Evolutionary conservation across 2,797 vertebrate genomes (phyloP).

Genomic region (Myotis myotis): DNA sequence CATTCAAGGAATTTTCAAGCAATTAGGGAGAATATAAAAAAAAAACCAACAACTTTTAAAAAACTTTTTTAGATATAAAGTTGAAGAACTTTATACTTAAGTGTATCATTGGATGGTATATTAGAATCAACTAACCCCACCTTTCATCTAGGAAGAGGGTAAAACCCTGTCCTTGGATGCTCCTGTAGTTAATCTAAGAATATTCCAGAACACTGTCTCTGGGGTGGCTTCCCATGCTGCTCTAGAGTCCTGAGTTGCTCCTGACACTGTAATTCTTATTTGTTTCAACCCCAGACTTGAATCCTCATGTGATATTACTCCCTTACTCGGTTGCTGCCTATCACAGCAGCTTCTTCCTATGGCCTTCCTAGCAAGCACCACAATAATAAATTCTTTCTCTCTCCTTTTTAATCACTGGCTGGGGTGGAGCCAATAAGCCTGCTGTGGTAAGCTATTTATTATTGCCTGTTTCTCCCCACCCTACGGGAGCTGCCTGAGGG

Average conservation of each 20-base stretch:
- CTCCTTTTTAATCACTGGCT: neutral
- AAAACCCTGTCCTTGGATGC: neutral
- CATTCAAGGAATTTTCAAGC: neutral
- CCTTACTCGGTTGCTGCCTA: neutral
- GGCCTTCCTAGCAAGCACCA: neutral
- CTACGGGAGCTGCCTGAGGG: too few relatives aligned
- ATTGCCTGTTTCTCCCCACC: too few relatives aligned
- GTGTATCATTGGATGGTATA: neutral
- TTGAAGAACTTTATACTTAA: neutral
- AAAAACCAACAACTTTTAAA: neutral
- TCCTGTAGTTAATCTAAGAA: neutral
- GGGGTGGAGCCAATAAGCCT: neutral
- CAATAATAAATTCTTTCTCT: neutral
- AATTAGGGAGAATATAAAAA: neutral
- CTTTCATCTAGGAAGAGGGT: neutral
- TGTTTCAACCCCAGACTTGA: neutral
- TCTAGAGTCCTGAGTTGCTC: neutral
- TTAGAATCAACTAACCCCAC: neutral
- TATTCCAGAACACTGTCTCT: neutral
- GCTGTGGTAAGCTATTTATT: neutral
- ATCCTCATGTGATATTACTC: neutral
- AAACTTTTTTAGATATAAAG: neutral
- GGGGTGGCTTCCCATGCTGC: neutral
- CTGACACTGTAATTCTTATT: neutral
- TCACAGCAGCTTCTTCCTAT: neutral